Conservation (phyloP, 2,113 vertebrate species). For the Carollia perspicillata region DNA sequence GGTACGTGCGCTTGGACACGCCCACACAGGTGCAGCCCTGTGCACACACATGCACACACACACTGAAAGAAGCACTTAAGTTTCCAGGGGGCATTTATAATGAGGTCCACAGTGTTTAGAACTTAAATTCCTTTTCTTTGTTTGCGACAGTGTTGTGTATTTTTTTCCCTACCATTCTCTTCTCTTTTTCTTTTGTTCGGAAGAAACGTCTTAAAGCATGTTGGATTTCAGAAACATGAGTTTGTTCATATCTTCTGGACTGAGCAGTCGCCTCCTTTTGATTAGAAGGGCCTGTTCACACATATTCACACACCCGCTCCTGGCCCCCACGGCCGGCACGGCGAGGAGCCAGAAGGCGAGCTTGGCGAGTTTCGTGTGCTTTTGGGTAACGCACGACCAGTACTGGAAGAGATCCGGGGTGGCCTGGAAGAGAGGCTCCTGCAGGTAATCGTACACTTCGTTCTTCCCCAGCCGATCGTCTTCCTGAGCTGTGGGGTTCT, state of each 20-base stretch:
- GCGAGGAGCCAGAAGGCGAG: constrained; percentile 97
- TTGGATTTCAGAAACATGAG: constrained; percentile 99
- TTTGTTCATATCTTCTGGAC: constrained; percentile 98
- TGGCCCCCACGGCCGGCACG: constrained; percentile 94
- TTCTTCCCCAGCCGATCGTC: constrained; percentile 91
- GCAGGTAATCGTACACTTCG: constrained; percentile 90
- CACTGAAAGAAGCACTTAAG: constrained; percentile 85
- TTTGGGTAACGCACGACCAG: constrained; percentile 95
- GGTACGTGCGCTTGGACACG: neutral
- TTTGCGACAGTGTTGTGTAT: constrained; percentile 87
- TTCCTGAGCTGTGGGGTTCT: constrained; percentile 80
- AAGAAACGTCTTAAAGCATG: constrained; percentile 89
- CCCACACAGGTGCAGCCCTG: neutral
- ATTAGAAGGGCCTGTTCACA: constrained; percentile 96
- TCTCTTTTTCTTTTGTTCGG: constrained; percentile 61
- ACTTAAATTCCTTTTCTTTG: constrained; percentile 85
- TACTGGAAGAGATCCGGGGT: constrained; percentile 97
- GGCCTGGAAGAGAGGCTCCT: constrained; percentile 88
- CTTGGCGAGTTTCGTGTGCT: constrained; percentile 93
- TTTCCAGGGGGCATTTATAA: constrained; percentile 84
- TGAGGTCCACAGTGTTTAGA: constrained; percentile 91
- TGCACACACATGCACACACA: constrained; percentile 54
- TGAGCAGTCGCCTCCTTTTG: constrained; percentile 94
- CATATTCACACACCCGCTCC: constrained; percentile 92
- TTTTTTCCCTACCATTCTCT: constrained; percentile 50